A percentile compares a stretch with the other conserved stretches of the same genome.
Evolutionary conservation across 2,797 vertebrate species (phyloP).

Genomic region (Anas capensis): DNA sequence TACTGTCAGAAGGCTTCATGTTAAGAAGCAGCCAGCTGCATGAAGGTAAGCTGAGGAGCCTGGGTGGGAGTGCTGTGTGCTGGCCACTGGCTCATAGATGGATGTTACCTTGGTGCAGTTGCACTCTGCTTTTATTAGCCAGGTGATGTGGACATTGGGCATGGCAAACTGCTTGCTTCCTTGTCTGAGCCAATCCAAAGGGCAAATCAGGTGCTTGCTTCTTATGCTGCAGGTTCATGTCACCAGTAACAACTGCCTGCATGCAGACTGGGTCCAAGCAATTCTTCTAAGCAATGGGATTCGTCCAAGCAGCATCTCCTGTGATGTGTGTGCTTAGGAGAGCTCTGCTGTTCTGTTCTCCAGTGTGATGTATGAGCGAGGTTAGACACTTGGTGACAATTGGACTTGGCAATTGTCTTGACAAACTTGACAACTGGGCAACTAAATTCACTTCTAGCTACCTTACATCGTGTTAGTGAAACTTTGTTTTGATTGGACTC

Average conservation of each 20-base stretch:
- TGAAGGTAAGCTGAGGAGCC: neutral
- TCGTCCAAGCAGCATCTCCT: neutral
- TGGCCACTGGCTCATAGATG: neutral
- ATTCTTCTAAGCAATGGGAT: too few relatives aligned
- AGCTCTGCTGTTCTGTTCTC: neutral
- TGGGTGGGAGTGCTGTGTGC: neutral
- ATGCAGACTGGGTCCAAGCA: neutral
- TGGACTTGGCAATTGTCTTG: neutral
- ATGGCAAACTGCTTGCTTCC: neutral
- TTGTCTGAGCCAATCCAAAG: neutral
- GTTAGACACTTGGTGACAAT: neutral
- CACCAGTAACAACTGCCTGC: neutral
- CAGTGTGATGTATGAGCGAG: neutral
- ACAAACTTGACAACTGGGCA: neutral
- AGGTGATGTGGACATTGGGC: accelerated
- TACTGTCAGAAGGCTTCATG: neutral
- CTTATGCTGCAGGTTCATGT: neutral
- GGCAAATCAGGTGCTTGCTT: neutral
- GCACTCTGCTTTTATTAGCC: neutral
- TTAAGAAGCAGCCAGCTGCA: neutral
- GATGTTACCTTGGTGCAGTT: neutral
- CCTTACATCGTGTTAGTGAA: neutral
- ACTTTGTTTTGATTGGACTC: neutral
- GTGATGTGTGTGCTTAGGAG: too few relatives aligned
- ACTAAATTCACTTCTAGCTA: neutral